phyloP scores from a whole-genome alignment of 1,140 invertebrate genomes.

The Trichoplusia ni region DNA sequence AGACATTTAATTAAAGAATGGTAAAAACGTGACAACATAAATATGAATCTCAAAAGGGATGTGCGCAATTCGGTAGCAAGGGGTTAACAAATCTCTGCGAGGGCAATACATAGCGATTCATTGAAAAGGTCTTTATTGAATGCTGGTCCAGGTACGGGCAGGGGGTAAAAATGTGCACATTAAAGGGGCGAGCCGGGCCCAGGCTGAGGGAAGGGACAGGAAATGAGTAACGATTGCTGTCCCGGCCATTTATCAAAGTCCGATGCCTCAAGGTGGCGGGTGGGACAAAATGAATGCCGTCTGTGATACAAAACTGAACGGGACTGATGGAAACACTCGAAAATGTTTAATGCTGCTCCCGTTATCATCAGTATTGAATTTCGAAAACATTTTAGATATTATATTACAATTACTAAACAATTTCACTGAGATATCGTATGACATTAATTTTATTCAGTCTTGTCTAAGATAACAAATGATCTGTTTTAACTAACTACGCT shows the following conservation, averaged over 20 bases:
- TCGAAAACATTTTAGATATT: no score
- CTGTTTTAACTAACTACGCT: no score
- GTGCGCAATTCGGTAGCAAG: conserved; percentile 13
- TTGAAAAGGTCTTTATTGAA: conserved; percentile 25
- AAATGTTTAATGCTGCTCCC: no score
- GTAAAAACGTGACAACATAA: conserved; percentile 20
- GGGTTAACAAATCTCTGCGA: conserved; percentile 22
- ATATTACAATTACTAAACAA: no score
- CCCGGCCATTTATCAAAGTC: conserved; percentile 73
- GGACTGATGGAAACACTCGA: no score
- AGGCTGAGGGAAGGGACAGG: conserved; percentile 53
- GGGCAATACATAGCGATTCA: conserved; percentile 7
- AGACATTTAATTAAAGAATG: conserved; percentile 20
- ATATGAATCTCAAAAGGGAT: conserved; percentile 3
- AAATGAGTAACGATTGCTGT: conserved; percentile 65
- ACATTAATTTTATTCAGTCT: no score
- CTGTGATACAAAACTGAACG: conserved; percentile 26
- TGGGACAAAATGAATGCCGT: conserved; percentile 51
- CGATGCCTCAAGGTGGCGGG: conserved; percentile 45
- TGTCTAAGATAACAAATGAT: no score
- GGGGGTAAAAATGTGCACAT: conserved; percentile 48
- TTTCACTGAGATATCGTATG: no score
- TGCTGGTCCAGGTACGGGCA: conserved; percentile 25
- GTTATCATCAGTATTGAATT: no score
- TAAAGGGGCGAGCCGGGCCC: conserved; percentile 32